Evolutionary conservation across 2,888 invertebrate genomes (phyloP).

Genomic region (Leptodirus hochenwartii): DNA sequence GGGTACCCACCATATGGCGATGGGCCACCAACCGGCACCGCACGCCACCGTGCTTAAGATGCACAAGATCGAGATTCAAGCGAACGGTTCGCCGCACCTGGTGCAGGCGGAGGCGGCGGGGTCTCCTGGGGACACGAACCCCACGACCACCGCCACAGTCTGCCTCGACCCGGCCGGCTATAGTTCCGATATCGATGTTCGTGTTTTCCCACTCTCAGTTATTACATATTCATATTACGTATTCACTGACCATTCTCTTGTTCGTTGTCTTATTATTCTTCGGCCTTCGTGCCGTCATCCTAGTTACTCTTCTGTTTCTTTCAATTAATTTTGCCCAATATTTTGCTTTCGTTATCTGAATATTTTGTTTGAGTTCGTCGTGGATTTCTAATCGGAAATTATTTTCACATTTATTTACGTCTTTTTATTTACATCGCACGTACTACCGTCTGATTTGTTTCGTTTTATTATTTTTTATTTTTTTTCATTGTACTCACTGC

Average conservation of each 20-base stretch:
- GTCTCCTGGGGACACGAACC: constrained; percentile 31
- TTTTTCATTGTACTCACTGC: no score
- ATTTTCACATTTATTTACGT: neutral
- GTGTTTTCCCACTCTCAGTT: constrained; percentile 20
- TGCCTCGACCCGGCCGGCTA: constrained; percentile 52
- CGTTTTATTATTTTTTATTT: no score
- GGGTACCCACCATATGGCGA: no score
- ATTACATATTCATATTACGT: constrained; percentile 4
- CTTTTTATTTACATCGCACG: no score
- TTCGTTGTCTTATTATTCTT: constrained; percentile 8
- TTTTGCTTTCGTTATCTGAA: constrained; percentile 1
- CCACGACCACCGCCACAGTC: constrained; percentile 43
- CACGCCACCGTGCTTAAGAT: constrained; percentile 32
- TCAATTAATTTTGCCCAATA: neutral
- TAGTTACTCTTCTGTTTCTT: neutral
- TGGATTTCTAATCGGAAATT: neutral
- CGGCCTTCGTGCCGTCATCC: neutral
- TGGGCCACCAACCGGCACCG: no score
- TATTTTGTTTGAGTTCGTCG: neutral
- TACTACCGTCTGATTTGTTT: no score
- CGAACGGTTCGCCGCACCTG: constrained; percentile 31
- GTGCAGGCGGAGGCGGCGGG: constrained; percentile 30
- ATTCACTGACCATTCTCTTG: constrained; percentile 5
- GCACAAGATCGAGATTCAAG: constrained; percentile 32
- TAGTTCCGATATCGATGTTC: constrained; percentile 62